These are phyloP conservation scores for Osmoderma eremita DNA, from an alignment of 2,888 invertebrate species.

Conservation along the genomic window DNA sequence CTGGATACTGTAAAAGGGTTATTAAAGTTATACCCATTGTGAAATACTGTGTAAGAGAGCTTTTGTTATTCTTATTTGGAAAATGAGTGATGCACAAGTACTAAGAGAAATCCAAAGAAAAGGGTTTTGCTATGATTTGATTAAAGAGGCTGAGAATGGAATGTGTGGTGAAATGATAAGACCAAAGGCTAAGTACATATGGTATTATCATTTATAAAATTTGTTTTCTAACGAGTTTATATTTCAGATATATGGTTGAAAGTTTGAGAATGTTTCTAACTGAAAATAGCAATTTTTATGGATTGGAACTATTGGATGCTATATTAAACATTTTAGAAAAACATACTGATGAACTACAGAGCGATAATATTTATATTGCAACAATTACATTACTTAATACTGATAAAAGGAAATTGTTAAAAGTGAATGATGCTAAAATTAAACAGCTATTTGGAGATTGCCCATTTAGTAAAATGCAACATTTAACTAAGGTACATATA, in stretches of 20 bases:
- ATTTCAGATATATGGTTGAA: slow-evolving; percentile 46
- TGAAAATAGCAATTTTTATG: slow-evolving; percentile 46
- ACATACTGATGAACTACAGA: slow-evolving; percentile 39
- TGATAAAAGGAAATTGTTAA: slow-evolving; percentile 48
- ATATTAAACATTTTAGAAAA: slow-evolving; percentile 43
- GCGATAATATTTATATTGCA: slow-evolving; percentile 43
- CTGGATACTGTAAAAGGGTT: neutral
- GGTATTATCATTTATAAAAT: neutral
- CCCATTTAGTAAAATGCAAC: slow-evolving; percentile 44
- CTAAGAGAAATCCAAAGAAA: slow-evolving; percentile 14
- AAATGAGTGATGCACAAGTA: slow-evolving; percentile 23
- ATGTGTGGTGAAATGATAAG: slow-evolving; percentile 23
- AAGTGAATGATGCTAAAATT: slow-evolving; percentile 47
- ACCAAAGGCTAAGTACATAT: slow-evolving; percentile 37
- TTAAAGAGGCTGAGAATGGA: slow-evolving; percentile 15
- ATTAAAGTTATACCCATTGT: slow-evolving; percentile 17
- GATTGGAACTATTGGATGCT: slow-evolving; percentile 45
- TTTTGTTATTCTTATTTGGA: slow-evolving; percentile 1
- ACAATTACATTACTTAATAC: slow-evolving; percentile 47
- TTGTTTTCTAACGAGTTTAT: neutral
- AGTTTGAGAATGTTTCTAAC: slow-evolving; percentile 45
- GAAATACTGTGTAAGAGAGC: slow-evolving; percentile 24
- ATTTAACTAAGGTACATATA: slow-evolving; percentile 40
- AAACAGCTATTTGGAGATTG: slow-evolving; percentile 48
- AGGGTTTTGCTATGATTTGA: slow-evolving; percentile 37